These are phyloP conservation scores for Drosophila ironensis DNA, from an alignment of 1,140 invertebrate species.

Conservation along the genomic window DNA sequence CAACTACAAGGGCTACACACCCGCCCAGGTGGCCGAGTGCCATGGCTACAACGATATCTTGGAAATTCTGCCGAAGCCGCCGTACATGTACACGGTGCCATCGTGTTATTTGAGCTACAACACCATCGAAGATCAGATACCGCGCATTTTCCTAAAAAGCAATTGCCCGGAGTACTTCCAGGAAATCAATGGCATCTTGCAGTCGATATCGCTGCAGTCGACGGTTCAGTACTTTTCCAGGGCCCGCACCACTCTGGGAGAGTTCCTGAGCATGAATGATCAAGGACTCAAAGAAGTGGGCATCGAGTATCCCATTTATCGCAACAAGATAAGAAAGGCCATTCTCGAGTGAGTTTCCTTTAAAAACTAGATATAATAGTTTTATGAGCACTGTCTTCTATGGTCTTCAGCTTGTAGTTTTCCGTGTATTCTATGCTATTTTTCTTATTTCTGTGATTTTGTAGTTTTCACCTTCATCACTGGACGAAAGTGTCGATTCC, in stretches of 20 bases:
- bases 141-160: slow-evolving; percentile 70
- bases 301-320: slow-evolving; percentile 80
- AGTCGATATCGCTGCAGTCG: slow-evolving; percentile 70
- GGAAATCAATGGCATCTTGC: slow-evolving; percentile 81
- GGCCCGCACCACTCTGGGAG: slow-evolving; percentile 71
- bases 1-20: slow-evolving; percentile 82
- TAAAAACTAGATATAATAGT: too few species aligned
- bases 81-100: slow-evolving; percentile 52
- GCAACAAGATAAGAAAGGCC: slow-evolving; percentile 81
- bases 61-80: slow-evolving; percentile 75
- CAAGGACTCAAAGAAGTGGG: slow-evolving; percentile 72
- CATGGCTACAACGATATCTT: slow-evolving; percentile 81
- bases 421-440: too few species aligned
- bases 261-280: slow-evolving; percentile 82
- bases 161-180: slow-evolving; percentile 82
- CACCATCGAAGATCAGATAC: slow-evolving; percentile 68
- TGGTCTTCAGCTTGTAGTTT: too few species aligned
- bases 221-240: slow-evolving; percentile 77
- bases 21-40: slow-evolving; percentile 80
- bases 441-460: background rate
- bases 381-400: too few species aligned
- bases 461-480: slow-evolving; percentile 75
- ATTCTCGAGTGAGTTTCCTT: slow-evolving; percentile 74
- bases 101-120: slow-evolving; percentile 54
- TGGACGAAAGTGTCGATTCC: slow-evolving; percentile 70